A percentile compares a stretch with the other conserved stretches of the same genome.
These are phyloP conservation scores for Chroicocephalus ridibundus DNA, from an alignment of 2,113 vertebrate species.

Conservation along the genomic window DNA sequence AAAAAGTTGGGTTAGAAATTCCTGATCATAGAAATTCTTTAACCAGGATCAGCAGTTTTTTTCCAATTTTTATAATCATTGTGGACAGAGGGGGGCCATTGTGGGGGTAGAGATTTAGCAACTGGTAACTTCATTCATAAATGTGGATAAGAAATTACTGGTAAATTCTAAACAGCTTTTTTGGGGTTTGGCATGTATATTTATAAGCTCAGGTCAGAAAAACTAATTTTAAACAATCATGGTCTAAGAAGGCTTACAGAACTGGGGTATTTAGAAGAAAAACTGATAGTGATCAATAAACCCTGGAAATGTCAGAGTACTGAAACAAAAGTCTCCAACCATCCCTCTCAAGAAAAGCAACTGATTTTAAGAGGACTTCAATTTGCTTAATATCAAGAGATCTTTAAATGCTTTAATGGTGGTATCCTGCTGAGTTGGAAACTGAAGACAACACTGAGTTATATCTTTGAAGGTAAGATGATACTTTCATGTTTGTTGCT, in stretches of 20 bases:
- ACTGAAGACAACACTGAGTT: neutral
- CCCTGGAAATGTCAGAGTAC: neutral
- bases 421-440: neutral
- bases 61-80: neutral
- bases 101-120: neutral
- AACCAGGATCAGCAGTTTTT: neutral
- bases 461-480: neutral
- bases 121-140: neutral
- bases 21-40: neutral
- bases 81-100: neutral
- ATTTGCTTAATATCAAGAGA: neutral
- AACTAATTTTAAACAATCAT: neutral
- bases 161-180: neutral
- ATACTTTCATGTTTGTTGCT: neutral
- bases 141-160: neutral
- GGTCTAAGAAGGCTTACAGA: neutral
- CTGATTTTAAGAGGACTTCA: neutral
- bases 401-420: neutral
- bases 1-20: neutral
- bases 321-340: neutral
- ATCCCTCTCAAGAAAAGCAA: neutral
- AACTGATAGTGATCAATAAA: neutral
- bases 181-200: neutral
- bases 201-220: neutral
- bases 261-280: neutral